Base-by-base conservation (phyloP, 1,140 invertebrate genomes). In the Panagrolaimus sp. region DNA sequence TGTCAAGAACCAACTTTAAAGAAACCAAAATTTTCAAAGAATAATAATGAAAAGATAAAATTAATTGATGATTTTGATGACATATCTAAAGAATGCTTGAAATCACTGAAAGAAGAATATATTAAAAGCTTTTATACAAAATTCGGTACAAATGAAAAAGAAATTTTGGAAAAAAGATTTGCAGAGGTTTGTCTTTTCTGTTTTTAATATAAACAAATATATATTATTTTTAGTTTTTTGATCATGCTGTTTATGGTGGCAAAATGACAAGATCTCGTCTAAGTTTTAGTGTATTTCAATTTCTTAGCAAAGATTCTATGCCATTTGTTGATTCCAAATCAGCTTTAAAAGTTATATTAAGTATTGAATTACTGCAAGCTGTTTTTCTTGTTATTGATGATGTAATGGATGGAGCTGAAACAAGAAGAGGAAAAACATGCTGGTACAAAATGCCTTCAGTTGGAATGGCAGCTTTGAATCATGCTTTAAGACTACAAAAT, bases 261-360 rank as follows among this genome's bases (percentile, higher is more conserved):
- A 63, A 63, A 63, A 63, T 42, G 27, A 63, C 62, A 2, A 16
- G 62, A 20, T 63, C 62, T 9, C 62, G 62, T n/a, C 16, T 63
- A 11, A 31, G 27, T 42, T 31, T 63, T 16, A 27, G 42, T 9
- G 27, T 43, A 11, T 63, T 23, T 27, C 16, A 31, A 16, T 42
- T 20, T 8, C 62, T 63, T 3, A 42, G 25, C 25, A 63, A 13
- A 31, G 8, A 43, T 14, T n/a, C n/a, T n/a, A n/a, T n/a, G n/a
- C 14, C 27, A 1, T 16, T 43, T 1, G 11, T 20, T 20, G 62
- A 63, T 1, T n/a, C 38, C 0, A 16, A 63, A 42, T 42, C 27
- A 11, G 62, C 38, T 1, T 31, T 43, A 13, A 31, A 31, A 42
- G 62, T 63, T 11, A 27, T 43, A n/a, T 13, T 63, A 20, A 63